Conservation (phyloP, 2,113 vertebrate genomes). For the Elanus axillaris region DNA sequence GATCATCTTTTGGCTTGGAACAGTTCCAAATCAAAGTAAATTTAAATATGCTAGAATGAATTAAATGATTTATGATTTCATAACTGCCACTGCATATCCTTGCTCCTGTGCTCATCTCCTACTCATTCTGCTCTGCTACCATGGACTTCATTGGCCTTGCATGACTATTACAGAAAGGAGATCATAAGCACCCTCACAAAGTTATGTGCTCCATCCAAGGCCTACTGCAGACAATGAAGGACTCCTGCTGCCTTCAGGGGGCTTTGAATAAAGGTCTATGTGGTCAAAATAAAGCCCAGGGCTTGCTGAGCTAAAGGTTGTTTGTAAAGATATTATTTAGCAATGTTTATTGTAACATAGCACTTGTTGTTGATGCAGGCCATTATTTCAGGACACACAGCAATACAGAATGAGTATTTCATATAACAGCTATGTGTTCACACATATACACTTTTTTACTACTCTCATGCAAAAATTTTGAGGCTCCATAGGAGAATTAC, state of each 20-base stretch:
- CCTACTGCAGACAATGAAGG: not conserved
- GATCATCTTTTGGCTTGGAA: not conserved
- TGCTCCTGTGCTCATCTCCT: not conserved
- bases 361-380: not conserved
- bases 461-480: not conserved
- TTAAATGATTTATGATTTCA: not conserved
- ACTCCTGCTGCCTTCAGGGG: not conserved
- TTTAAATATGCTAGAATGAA: not conserved
- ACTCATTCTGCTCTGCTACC: not conserved
- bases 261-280: not conserved
- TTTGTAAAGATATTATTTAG: not conserved
- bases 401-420: not conserved
- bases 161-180: not conserved
- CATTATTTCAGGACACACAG: not conserved
- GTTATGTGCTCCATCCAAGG: not conserved
- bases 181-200: not conserved
- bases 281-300: not conserved
- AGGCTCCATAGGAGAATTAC: not conserved
- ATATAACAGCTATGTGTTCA: accelerated
- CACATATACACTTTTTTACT: accelerated
- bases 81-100: not conserved
- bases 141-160: not conserved
- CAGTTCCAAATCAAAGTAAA: slow-evolving; percentile 2
- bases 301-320: not conserved
- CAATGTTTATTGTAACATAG: not conserved